phyloP scores from a whole-genome alignment of 2,797 vertebrate genomes.

The Manis crassicaudata region DNA sequence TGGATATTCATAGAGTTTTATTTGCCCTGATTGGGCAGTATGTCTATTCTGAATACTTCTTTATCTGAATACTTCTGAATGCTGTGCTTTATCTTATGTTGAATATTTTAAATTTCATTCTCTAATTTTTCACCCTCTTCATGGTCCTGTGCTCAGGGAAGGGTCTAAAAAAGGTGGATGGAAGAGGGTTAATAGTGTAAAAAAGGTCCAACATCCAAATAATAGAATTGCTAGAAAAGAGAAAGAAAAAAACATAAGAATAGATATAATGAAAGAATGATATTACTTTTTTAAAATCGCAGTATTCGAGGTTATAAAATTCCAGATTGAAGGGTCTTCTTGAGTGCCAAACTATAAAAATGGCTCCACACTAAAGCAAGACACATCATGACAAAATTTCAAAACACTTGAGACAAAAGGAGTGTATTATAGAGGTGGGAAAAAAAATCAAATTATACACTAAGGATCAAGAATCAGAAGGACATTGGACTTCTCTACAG shows the following conservation, averaged over 20 bases:
- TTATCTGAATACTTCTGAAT: not conserved
- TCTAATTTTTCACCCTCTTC: not conserved
- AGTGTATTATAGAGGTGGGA: not conserved
- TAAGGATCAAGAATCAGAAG: constrained; percentile 14
- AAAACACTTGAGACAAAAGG: not conserved
- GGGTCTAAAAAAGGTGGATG: not conserved
- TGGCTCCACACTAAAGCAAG: not conserved
- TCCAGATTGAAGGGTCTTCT: not conserved
- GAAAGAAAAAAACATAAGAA: not conserved
- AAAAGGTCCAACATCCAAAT: not conserved
- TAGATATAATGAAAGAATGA: not conserved
- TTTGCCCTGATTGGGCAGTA: not conserved
- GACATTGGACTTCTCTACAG: not conserved
- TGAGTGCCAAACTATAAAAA: constrained; percentile 33
- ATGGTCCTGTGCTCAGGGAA: not conserved
- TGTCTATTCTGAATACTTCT: not conserved
- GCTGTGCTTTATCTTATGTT: not conserved
- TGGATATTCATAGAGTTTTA: not conserved
- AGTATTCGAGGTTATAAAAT: not conserved
- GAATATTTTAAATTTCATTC: not conserved
- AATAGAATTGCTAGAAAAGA: not conserved
- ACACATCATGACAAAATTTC: not conserved
- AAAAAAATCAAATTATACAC: not conserved
- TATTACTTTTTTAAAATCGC: not conserved
- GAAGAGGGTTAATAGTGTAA: not conserved